Base-by-base conservation (phyloP, 2,888 invertebrate species). In the Lagria hirta region DNA sequence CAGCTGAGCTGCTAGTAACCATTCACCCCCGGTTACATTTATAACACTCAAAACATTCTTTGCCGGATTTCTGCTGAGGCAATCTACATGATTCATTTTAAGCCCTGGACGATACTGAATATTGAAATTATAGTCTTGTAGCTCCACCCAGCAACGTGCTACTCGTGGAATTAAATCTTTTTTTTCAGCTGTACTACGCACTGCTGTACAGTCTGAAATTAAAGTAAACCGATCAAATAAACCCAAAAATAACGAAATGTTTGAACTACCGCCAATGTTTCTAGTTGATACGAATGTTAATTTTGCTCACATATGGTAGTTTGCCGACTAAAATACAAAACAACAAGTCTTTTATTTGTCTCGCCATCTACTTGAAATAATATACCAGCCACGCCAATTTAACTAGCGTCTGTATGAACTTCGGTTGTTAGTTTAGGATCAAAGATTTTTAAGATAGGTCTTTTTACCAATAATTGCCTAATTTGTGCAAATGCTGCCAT, bases 291-390 rank as follows among this genome's bases (percentile, higher is more conserved):
- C n/a, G 41, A 36, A 22, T 51, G 48, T 10, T 43, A 54, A 10
- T 14, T 12, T 11, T 36, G 26, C 48, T 71, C 67, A 1, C 54
- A 43, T 4, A 23, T 38, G 7, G 55, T 54, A 1, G 64, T 55
- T n/a, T 52, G 54, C 14, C 60, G 48, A 27, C 61, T 63, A 15
- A 49, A 54, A 43, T 61, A 68, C 3, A 49, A 43, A 4, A 66
- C 49, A 6, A 49, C 48, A 8, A 48, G 27, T 17, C 43, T 13
- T 7, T 27, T 3, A n/a, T 6, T 3, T 61, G 22, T n/a, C n/a
- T n/a, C n/a, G n/a, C n/a, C n/a, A n/a, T n/a, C n/a, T n/a, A n/a
- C n/a, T n/a, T n/a, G n/a, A n/a, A n/a, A n/a, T n/a, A n/a, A n/a
- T 5, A 59, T 55, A 3, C 51, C 60, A 2, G 47, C 57, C 4